Conservation (phyloP, 2,113 vertebrate species). For the Cromileptes altivelis region DNA sequence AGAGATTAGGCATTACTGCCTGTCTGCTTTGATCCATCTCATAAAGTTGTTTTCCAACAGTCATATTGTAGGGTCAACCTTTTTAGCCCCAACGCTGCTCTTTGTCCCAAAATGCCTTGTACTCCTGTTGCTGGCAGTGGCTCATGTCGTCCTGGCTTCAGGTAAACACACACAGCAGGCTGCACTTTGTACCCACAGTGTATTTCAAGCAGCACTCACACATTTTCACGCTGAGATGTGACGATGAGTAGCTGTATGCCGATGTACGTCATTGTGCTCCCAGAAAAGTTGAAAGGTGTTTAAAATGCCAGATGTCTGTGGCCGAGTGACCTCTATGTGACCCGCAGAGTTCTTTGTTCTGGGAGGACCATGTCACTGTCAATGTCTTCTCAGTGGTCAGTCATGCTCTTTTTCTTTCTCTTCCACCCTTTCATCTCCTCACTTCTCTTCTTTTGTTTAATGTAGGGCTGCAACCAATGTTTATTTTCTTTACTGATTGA, state of each 20-base stretch:
- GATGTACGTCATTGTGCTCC: conserved; percentile 12
- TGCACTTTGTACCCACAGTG: neutral
- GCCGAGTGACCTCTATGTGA: conserved; percentile 21
- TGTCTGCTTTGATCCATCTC: conserved; percentile 63
- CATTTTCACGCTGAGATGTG: conserved; percentile 6
- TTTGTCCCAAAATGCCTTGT: conserved; percentile 20
- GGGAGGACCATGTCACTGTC: neutral
- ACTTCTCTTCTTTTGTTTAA: neutral
- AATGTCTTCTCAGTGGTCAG: neutral
- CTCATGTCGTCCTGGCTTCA: conserved; percentile 29
- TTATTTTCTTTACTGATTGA: neutral
- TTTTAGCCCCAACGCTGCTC: conserved; percentile 11
- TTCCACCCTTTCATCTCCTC: neutral
- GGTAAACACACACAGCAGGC: conserved; percentile 44
- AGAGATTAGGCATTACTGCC: conserved; percentile 39
- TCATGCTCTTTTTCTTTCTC: neutral
- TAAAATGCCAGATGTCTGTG: conserved; percentile 40
- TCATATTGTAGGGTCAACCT: conserved; percentile 37
- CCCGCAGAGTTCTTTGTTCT: conserved; percentile 3
- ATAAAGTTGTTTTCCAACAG: conserved; percentile 57
- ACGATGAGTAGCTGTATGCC: neutral
- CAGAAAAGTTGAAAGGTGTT: conserved; percentile 24
- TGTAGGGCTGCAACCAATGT: neutral
- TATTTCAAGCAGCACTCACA: neutral
- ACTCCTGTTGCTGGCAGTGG: conserved; percentile 37